Conservation (phyloP, 2,113 vertebrate genomes). For the Amazona guildingii region DNA sequence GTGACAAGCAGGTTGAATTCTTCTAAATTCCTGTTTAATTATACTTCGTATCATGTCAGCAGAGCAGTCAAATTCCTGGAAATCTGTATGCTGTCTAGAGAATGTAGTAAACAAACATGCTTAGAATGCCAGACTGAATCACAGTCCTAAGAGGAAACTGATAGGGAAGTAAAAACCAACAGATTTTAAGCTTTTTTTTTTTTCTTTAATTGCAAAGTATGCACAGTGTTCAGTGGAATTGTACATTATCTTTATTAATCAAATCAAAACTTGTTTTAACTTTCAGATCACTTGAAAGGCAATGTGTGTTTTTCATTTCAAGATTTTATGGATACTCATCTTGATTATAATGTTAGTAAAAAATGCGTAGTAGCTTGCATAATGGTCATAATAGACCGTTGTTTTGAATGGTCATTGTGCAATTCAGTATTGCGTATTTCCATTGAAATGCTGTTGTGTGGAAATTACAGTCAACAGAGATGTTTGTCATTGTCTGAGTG, state of each 20-base stretch:
- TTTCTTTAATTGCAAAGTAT: not conserved
- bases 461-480: not conserved
- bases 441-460: not conserved
- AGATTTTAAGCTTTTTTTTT: not conserved
- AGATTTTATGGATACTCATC: not conserved
- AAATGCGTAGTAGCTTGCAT: not conserved
- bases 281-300: not conserved
- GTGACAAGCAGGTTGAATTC: not conserved
- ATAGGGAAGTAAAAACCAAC: not conserved
- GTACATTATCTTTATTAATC: not conserved
- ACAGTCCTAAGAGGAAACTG: not conserved
- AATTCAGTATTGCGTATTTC: not conserved
- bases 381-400: not conserved
- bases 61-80: not conserved
- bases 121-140: constrained; percentile 8
- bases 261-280: not conserved
- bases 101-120: constrained; percentile 23
- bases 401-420: not conserved
- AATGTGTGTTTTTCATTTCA: not conserved
- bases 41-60: not conserved
- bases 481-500: not conserved
- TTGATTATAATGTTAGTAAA: not conserved
- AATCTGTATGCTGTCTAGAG: not conserved
- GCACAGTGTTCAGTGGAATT: not conserved
- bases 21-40: not conserved